These are phyloP conservation scores for Hymenopus coronatus DNA, from an alignment of 2,888 invertebrate genomes.

Conservation along the genomic window DNA sequence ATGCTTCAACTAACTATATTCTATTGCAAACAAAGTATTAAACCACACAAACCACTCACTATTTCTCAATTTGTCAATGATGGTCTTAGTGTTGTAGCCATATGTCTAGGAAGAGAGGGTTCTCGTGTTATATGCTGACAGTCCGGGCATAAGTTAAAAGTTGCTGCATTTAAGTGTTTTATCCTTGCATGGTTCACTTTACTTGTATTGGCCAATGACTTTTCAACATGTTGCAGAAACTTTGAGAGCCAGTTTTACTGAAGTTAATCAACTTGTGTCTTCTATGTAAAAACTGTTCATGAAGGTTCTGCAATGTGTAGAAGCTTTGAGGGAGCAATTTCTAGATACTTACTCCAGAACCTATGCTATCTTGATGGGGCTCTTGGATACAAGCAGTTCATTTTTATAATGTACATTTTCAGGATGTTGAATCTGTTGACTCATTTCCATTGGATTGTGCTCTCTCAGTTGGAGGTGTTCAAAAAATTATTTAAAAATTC, in stretches of 20 bases:
- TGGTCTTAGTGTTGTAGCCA: no score
- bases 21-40: no score
- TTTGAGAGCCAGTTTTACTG: constrained; percentile 33
- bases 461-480: not conserved
- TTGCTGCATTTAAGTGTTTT: constrained; percentile 15
- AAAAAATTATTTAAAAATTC: not conserved
- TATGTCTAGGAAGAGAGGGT: no score
- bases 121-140: no score
- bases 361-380: constrained; percentile 41
- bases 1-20: no score
- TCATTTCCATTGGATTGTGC: not conserved
- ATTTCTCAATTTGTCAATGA: no score
- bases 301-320: constrained; percentile 38
- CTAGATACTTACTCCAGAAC: constrained; percentile 40
- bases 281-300: constrained; percentile 35
- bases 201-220: constrained; percentile 40
- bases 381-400: constrained; percentile 40
- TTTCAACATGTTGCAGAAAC: constrained; percentile 39
- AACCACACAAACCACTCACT: no score
- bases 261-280: no score
- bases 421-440: not conserved
- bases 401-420: constrained; percentile 35
- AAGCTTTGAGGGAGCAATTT: constrained; percentile 39
- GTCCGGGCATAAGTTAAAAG: no score
- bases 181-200: constrained; percentile 39